These are phyloP conservation scores for Eucriotettix oculatus DNA, from an alignment of 2,888 invertebrate species.

Conservation along the genomic window DNA sequence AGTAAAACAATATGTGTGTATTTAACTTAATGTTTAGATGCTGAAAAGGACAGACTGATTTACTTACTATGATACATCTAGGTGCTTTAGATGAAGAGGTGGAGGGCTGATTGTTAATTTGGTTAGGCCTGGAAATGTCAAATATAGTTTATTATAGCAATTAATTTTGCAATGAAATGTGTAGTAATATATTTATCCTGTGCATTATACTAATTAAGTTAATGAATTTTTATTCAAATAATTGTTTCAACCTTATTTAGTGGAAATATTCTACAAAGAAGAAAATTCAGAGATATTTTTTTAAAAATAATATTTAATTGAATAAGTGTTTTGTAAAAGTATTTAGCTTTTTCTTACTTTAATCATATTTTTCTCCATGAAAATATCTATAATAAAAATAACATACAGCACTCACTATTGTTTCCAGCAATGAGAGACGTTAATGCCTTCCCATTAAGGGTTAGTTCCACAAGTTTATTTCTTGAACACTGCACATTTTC, in stretches of 20 bases:
- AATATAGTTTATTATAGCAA: no score
- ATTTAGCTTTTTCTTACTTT: no score
- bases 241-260: no score
- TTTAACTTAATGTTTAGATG: background rate
- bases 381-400: no score
- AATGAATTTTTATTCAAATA: no score
- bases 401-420: constrained; percentile 44
- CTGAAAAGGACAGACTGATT: background rate
- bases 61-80: constrained; percentile 56
- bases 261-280: no score
- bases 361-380: no score
- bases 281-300: no score
- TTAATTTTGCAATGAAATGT: no score
- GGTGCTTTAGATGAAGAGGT: constrained; percentile 53
- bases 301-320: background rate
- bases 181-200: no score
- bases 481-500: constrained; percentile 61
- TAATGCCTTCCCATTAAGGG: constrained; percentile 59
- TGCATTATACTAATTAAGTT: no score
- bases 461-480: constrained; percentile 57
- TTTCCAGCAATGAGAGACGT: constrained; percentile 63
- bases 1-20: no score
- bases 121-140: constrained; percentile 44
- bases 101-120: constrained; percentile 50
- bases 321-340: background rate